phyloP scores from a whole-genome alignment of 2,888 invertebrate species.

The Chymomyza amoena region DNA sequence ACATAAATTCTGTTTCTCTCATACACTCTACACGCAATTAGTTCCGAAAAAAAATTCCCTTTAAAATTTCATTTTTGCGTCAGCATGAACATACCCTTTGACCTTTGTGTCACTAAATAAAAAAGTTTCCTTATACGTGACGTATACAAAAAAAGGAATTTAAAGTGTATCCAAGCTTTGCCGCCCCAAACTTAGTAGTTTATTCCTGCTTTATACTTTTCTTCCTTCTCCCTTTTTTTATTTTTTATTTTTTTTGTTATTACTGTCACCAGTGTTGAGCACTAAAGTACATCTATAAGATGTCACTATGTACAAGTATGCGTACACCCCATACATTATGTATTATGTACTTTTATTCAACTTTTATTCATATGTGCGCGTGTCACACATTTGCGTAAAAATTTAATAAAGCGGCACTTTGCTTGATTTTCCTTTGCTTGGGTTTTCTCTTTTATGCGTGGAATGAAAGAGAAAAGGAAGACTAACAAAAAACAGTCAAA shows the following conservation, averaged over 20 bases:
- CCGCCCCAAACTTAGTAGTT: too few species aligned
- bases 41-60: too few species aligned
- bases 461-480: not conserved
- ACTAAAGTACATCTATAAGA: not conserved
- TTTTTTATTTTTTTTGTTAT: not conserved
- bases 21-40: too few species aligned
- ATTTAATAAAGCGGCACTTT: slow-evolving; percentile 66
- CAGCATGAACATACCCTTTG: too few species aligned
- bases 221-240: not conserved
- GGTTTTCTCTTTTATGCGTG: not conserved
- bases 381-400: slow-evolving; percentile 64
- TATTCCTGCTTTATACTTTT: too few species aligned
- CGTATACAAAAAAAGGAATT: too few species aligned
- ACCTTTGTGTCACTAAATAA: too few species aligned
- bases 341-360: slow-evolving; percentile 51
- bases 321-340: slow-evolving; percentile 14
- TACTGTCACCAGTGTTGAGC: not conserved
- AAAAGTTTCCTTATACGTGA: too few species aligned
- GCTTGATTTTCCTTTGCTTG: slow-evolving; percentile 2
- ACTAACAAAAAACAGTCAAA: not conserved
- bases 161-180: too few species aligned
- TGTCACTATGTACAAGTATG: slow-evolving; percentile 3
- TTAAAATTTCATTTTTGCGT: too few species aligned
- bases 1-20: too few species aligned
- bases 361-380: slow-evolving; percentile 64